Percentiles rank a stretch among this genome's conserved stretches.
Evolutionary conservation across 2,888 invertebrate genomes (phyloP).

Genomic region (Mesorhabditis spiculigera): DNA sequence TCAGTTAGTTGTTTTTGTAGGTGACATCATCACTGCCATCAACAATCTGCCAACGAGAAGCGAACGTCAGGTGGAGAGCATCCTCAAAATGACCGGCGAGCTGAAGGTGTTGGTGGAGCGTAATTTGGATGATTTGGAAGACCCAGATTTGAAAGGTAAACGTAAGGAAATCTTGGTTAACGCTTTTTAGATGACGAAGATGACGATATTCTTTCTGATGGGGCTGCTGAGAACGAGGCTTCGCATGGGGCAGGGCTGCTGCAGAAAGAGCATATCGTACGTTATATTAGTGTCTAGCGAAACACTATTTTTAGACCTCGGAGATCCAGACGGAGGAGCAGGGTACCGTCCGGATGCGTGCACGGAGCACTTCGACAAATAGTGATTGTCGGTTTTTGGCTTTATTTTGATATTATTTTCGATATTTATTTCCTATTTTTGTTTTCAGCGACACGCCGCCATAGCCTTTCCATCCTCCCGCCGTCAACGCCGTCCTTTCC

Average conservation of each 20-base stretch:
- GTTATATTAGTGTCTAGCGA: too few species aligned
- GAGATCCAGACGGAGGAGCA: too few species aligned
- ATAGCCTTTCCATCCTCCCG: background rate
- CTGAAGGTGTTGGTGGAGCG: constrained; percentile 51
- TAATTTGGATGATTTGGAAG: constrained; percentile 40
- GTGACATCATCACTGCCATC: constrained; percentile 50
- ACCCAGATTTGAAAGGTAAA: constrained; percentile 32
- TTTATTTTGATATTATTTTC: too few species aligned
- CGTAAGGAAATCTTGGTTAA: constrained; percentile 9
- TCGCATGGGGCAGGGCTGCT: too few species aligned
- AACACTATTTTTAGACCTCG: too few species aligned
- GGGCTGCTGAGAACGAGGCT: too few species aligned
- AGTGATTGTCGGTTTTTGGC: too few species aligned
- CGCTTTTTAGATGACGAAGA: background rate
- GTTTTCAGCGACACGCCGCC: background rate
- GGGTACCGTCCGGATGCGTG: too few species aligned
- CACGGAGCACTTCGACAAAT: too few species aligned
- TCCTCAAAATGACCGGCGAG: constrained; percentile 49
- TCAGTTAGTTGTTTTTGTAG: constrained; percentile 16
- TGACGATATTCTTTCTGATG: too few species aligned
- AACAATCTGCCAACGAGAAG: constrained; percentile 51
- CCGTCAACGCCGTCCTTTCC: background rate
- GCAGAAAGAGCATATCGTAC: too few species aligned
- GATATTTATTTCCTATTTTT: background rate
- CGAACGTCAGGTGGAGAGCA: constrained; percentile 48